Evolutionary conservation across 2,888 invertebrate genomes (phyloP), one percentile per base, ranked within the genome.

Genomic region (Philonicus albiceps): DNA sequence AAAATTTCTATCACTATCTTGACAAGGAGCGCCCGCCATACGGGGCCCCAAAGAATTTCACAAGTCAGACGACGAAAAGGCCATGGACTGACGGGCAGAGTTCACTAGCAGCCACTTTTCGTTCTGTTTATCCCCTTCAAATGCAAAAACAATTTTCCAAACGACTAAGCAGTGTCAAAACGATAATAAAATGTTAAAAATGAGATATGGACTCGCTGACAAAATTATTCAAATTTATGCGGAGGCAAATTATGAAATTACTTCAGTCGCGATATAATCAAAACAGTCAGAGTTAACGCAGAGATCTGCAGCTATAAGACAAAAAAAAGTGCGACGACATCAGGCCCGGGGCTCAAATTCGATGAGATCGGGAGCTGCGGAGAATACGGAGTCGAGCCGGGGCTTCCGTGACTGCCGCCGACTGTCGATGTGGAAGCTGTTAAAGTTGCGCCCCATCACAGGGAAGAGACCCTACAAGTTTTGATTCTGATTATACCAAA

Each of bases 81-180:
- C 80, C 80, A 80, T 27, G 49, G 49, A 80, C 49, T 80, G 80
- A 27, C 64, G 64, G 64, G 31, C 16, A 53, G 49, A 49, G 49
- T 80, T 80, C 80, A 80, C 43, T 43, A 80, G 30, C 80, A 80
- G 80, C 80, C 49, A 80, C 80, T 49, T 80, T 80, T 53, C 37
- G 34, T 83, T 64, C 34, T 83, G 83, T 64, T 64, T 83, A 83
- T 80, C 72, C 72, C 83, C 83, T 83, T 83, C 72, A 64, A 64
- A 83, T 83, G 64, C 83, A 88, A 88, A 87, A 88, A 87, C 87
- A 88, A 88, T 88, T 88, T 88, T 88, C 88, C 88, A 85, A 88
- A 75, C 84, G 88, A 88, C 87, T 88, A 85, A 88, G 86, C 86
- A 85, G 84, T 87, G 88, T 88, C 88, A 88, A 86, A 87, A 88